Conservation (phyloP, 2,113 vertebrate species). For the Dolichallabes microphthalmus region DNA sequence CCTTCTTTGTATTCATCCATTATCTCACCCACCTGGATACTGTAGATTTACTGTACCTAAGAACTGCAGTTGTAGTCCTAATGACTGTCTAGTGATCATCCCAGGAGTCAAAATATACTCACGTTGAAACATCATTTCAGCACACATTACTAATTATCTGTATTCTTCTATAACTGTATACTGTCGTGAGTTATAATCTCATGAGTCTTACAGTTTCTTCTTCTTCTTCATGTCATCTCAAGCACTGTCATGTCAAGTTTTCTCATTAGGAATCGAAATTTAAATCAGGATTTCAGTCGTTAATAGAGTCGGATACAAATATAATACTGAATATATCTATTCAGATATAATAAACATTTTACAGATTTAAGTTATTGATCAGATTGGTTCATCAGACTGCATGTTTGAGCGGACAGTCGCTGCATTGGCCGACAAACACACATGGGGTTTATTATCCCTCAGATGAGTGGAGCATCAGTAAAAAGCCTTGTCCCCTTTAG, state of each 20-base stretch:
- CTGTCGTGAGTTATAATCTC: background rate
- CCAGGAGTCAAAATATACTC: background rate
- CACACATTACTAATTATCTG: background rate
- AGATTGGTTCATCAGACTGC: background rate
- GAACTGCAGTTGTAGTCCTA: background rate
- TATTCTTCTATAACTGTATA: background rate
- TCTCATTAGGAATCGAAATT: background rate
- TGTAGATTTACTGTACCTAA: background rate
- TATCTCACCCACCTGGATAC: background rate
- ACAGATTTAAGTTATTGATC: background rate
- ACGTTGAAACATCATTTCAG: background rate
- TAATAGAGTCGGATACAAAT: background rate
- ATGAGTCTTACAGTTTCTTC: background rate
- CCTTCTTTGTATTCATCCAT: background rate
- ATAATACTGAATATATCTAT: background rate
- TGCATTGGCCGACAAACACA: background rate
- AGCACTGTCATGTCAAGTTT: background rate
- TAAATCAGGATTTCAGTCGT: background rate
- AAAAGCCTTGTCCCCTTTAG: background rate
- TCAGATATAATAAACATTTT: background rate
- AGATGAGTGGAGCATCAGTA: conserved; percentile 3
- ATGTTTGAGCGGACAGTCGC: background rate
- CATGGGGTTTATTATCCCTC: background rate
- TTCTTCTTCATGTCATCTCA: background rate
- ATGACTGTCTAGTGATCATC: background rate